Evolutionary conservation across 2,888 invertebrate species (phyloP).

Genomic region (Penaeus monodon): DNA sequence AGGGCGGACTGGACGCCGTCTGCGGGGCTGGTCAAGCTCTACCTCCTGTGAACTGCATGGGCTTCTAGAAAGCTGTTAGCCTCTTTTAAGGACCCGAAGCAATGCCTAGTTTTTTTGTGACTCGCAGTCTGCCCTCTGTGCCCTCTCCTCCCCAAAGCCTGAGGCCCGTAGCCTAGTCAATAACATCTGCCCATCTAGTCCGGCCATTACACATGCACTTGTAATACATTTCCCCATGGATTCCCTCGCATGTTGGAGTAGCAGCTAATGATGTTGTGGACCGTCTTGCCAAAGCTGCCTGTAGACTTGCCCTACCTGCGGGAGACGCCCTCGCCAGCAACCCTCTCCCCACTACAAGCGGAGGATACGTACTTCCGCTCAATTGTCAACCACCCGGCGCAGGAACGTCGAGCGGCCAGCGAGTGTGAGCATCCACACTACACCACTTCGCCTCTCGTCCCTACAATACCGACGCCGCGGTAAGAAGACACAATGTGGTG

Average conservation of each 20-base stretch:
- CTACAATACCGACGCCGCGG: not conserved
- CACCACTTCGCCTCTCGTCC: not conserved
- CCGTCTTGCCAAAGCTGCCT: constrained; percentile 7
- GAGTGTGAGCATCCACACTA: too few species aligned
- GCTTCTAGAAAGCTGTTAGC: too few species aligned
- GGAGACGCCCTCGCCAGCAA: not conserved
- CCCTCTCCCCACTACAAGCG: constrained; percentile 20
- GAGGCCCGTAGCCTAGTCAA: not conserved
- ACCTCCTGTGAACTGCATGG: too few species aligned
- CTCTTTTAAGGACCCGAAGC: too few species aligned
- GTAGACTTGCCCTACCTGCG: constrained; percentile 12
- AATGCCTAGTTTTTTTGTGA: too few species aligned
- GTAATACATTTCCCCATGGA: constrained; percentile 7
- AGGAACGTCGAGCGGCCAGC: too few species aligned
- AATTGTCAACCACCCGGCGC: constrained; percentile 7
- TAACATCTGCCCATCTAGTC: constrained; percentile 10
- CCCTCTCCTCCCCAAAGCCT: constrained; percentile 13
- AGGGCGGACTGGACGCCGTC: too few species aligned
- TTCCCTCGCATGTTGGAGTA: constrained; percentile 15
- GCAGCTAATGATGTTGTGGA: not conserved
- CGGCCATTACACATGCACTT: not conserved
- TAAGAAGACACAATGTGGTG: not conserved
- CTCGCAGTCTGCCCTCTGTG: too few species aligned
- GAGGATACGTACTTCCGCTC: constrained; percentile 12
- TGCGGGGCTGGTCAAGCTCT: too few species aligned